phyloP scores from a whole-genome alignment of 2,797 vertebrate genomes.

The Crypturellus tataupa region DNA sequence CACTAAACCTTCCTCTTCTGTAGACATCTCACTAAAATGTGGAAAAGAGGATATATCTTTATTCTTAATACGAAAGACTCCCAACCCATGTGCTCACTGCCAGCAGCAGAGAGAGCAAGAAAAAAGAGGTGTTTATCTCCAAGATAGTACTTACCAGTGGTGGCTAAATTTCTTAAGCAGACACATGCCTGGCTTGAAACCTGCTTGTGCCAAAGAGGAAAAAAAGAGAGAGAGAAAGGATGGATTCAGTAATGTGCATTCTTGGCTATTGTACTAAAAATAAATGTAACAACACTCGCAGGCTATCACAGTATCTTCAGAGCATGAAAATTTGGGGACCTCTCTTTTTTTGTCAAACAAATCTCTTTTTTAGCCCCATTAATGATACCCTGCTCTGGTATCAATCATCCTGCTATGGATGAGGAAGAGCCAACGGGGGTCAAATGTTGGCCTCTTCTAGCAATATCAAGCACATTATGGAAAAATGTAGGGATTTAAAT shows the following conservation, averaged over 20 bases:
- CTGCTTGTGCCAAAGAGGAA: conserved; percentile 69
- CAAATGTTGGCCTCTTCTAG: neutral
- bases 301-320: neutral
- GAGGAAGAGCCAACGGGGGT: neutral
- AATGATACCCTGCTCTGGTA: neutral
- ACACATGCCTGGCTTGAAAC: conserved; percentile 86
- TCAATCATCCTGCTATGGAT: neutral
- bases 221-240: neutral
- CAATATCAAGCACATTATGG: neutral
- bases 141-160: conserved; percentile 80
- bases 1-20: neutral
- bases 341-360: neutral
- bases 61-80: neutral
- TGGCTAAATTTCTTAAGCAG: conserved; percentile 83
- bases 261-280: neutral
- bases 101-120: neutral
- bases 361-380: neutral
- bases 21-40: neutral
- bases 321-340: neutral
- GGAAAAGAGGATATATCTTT: neutral
- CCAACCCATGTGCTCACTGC: neutral
- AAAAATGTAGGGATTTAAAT: neutral
- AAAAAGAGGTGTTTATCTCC: neutral
- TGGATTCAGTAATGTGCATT: neutral
- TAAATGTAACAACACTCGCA: neutral